phyloP scores from a whole-genome alignment of 2,888 invertebrate genomes.

The Pachycephus smyrnensis region DNA sequence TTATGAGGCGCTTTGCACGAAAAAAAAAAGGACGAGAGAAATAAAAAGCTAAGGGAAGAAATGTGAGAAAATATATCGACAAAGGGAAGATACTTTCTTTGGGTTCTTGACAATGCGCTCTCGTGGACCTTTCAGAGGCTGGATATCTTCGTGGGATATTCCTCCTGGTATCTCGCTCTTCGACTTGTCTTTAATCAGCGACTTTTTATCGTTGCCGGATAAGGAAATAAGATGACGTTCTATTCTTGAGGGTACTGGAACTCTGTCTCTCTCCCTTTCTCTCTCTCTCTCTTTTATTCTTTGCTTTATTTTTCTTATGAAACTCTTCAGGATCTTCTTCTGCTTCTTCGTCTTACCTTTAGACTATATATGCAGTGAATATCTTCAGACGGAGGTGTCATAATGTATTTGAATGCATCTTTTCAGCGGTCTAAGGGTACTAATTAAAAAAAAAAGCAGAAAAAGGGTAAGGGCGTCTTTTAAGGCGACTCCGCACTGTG shows the following conservation, averaged over 20 bases:
- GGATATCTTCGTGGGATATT: background rate
- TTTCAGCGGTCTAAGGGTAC: background rate
- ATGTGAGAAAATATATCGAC: background rate
- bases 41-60: background rate
- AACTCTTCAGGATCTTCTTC: background rate
- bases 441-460: background rate
- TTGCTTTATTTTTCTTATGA: background rate
- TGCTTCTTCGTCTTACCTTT: background rate
- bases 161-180: background rate
- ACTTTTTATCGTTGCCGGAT: background rate
- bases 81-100: background rate
- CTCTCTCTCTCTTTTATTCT: background rate
- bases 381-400: background rate
- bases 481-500: background rate
- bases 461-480: background rate
- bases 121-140: background rate
- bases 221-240: background rate
- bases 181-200: background rate
- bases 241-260: background rate
- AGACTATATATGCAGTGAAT: background rate
- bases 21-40: constrained; percentile 11
- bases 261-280: background rate
- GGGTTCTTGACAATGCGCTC: background rate
- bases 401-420: background rate
- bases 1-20: constrained; percentile 43